phyloP scores from a whole-genome alignment of 2,888 invertebrate species.

The Stenotaenia linearis region DNA sequence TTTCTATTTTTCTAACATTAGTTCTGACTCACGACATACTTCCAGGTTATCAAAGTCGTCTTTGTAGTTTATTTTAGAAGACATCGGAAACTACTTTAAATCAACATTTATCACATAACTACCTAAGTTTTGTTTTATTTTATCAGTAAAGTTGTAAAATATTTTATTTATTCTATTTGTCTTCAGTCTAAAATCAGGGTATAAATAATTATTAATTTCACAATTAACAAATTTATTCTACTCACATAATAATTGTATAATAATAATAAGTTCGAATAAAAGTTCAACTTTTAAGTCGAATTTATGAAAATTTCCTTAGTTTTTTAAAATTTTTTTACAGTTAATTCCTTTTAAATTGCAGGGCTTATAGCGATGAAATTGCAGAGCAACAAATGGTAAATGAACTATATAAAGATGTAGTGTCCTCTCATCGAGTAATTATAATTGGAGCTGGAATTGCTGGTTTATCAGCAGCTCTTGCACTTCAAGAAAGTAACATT shows the following conservation, averaged over 20 bases:
- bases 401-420: not conserved
- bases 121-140: too few relatives aligned
- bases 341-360: not conserved
- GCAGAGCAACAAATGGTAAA: not conserved
- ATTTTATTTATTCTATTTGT: too few relatives aligned
- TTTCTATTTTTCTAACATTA: not conserved
- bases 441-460: constrained; percentile 43
- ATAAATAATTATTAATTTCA: not conserved
- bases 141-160: too few relatives aligned
- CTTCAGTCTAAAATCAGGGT: not conserved
- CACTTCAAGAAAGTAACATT: constrained; percentile 38
- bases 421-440: constrained; percentile 34
- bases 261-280: constrained; percentile 3
- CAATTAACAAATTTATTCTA: not conserved
- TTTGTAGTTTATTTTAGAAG: constrained; percentile 32
- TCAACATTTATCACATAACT: not conserved
- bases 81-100: not conserved
- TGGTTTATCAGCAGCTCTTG: constrained; percentile 40
- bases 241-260: not conserved
- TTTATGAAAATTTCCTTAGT: not conserved
- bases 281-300: not conserved
- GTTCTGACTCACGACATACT: not conserved
- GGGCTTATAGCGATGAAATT: constrained; percentile 18
- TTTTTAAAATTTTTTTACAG: not conserved
- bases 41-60: not conserved